Evolutionary conservation across 2,888 invertebrate species (phyloP).

Genomic region (Oligia strigilis): DNA sequence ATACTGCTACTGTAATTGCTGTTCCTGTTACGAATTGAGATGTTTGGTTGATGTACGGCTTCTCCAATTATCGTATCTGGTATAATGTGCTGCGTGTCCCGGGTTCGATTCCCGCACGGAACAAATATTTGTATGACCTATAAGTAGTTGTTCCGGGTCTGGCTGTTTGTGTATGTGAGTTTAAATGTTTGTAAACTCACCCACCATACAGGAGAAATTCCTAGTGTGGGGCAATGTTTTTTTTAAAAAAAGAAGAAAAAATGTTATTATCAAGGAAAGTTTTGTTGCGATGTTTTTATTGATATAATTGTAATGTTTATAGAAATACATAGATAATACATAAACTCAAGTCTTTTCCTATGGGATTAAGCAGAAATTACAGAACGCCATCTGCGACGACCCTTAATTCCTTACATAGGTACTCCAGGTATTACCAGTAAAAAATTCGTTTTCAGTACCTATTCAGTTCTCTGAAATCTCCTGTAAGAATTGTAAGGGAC

Average conservation of each 20-base stretch:
- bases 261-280: not conserved
- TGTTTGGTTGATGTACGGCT: conserved; percentile 14
- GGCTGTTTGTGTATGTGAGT: too few species aligned
- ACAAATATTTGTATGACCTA: too few species aligned
- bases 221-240: too few species aligned
- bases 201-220: too few species aligned
- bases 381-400: not conserved
- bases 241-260: too few species aligned
- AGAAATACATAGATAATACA: not conserved
- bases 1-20: conserved; percentile 30
- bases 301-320: not conserved
- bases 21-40: conserved; percentile 31
- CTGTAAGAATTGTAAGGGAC: not conserved
- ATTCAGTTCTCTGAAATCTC: not conserved
- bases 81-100: not conserved
- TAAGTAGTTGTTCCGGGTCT: too few species aligned
- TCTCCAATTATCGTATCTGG: conserved; percentile 4
- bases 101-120: too few species aligned
- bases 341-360: not conserved
- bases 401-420: too few species aligned
- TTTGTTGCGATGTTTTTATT: not conserved
- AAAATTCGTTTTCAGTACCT: not conserved
- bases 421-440: too few species aligned
- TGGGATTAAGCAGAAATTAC: too few species aligned
- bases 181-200: too few species aligned